Evolutionary conservation across 1,140 invertebrate species (phyloP).

Genomic region (Pantala flavescens): DNA sequence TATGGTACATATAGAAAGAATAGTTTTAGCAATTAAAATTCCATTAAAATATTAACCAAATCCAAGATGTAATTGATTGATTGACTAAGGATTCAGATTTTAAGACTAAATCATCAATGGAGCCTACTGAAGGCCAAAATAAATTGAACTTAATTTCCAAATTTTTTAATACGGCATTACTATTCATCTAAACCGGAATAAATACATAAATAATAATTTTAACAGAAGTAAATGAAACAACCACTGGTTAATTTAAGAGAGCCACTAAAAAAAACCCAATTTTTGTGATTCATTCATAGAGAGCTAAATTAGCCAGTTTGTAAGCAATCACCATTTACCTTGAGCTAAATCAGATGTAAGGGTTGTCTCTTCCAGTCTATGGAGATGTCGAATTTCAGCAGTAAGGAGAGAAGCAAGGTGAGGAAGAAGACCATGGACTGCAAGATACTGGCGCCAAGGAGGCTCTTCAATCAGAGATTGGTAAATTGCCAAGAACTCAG

Average conservation of each 20-base stretch:
- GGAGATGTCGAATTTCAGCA: constrained; percentile 74
- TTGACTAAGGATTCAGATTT: too few relatives aligned
- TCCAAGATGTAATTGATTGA: not conserved
- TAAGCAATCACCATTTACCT: constrained; percentile 38
- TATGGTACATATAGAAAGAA: constrained; percentile 12
- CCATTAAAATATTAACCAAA: not conserved
- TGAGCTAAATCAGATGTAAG: constrained; percentile 88
- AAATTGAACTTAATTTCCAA: too few relatives aligned
- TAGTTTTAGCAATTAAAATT: not conserved
- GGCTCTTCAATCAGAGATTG: constrained; percentile 70
- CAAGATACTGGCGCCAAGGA: constrained; percentile 89
- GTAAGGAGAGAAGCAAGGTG: constrained; percentile 78
- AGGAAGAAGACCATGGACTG: constrained; percentile 71
- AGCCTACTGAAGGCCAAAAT: too few relatives aligned
- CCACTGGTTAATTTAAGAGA: too few relatives aligned
- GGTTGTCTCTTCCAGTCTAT: constrained; percentile 78
- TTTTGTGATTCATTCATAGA: too few relatives aligned
- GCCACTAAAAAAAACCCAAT: too few relatives aligned
- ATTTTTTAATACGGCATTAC: too few relatives aligned
- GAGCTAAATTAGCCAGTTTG: too few relatives aligned
- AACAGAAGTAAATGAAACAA: too few relatives aligned
- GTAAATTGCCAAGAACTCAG: constrained; percentile 82
- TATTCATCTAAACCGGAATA: too few relatives aligned
- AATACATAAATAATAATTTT: too few relatives aligned
- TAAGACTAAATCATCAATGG: too few relatives aligned